phyloP scores from a whole-genome alignment of 2,888 invertebrate species.

The Drosophila limbata region DNA sequence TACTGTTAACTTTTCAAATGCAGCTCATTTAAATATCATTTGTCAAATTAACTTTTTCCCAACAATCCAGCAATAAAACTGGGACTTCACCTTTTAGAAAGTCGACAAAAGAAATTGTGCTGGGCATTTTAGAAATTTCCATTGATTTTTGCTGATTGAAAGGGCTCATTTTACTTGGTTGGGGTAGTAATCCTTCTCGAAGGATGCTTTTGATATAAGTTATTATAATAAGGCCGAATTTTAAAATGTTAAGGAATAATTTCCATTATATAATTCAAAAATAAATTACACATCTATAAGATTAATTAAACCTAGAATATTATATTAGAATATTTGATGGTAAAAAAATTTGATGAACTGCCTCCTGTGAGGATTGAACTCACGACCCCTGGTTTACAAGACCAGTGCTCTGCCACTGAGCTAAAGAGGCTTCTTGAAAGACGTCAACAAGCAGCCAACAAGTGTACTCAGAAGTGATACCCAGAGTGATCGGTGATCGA shows the following conservation, averaged over 20 bases:
- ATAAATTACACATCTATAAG: too few relatives aligned
- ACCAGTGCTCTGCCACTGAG: conserved; percentile 96
- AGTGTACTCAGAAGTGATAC: conserved; percentile 84
- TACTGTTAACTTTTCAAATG: conserved; percentile 70
- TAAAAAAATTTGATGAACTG: conserved; percentile 15
- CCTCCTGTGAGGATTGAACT: conserved; percentile 96
- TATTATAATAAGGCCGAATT: too few relatives aligned
- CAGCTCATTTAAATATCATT: conserved; percentile 79
- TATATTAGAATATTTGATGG: too few relatives aligned
- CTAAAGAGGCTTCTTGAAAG: conserved; percentile 89
- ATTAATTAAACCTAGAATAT: too few relatives aligned
- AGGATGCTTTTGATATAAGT: too few relatives aligned
- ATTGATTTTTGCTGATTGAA: neutral
- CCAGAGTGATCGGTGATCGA: neutral
- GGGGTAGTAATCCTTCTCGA: too few relatives aligned
- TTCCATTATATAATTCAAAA: too few relatives aligned
- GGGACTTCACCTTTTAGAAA: neutral
- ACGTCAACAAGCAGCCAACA: accelerated
- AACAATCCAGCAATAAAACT: conserved; percentile 23
- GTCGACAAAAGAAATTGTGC: neutral
- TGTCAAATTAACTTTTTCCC: conserved; percentile 58
- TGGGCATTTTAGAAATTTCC: neutral
- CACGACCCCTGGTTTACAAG: conserved; percentile 96
- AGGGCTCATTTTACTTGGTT: neutral
- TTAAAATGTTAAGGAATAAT: too few relatives aligned